Conservation (phyloP, 1,140 invertebrate species). For the Leptopilina clavipes region DNA sequence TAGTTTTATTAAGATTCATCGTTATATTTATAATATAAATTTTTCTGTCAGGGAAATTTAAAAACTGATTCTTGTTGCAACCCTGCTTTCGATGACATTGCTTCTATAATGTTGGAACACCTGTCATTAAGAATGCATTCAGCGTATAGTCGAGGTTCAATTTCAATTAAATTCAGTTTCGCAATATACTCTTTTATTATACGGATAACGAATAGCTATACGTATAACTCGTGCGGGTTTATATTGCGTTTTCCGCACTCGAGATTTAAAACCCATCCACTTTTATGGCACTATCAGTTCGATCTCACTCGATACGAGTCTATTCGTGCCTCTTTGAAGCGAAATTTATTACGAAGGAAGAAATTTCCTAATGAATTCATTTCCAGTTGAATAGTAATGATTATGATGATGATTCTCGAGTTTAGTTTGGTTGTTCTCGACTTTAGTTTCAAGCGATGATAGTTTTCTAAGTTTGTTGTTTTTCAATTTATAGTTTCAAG, state of each 20-base stretch:
- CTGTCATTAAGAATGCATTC: constrained; percentile 28
- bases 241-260: constrained; percentile 29
- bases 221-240: constrained; percentile 15
- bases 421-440: no score
- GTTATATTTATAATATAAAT: no score
- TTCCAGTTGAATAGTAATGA: background rate
- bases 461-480: no score
- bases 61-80: no score
- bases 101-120: constrained; percentile 15
- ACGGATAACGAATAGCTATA: background rate
- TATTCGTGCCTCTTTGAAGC: constrained; percentile 13
- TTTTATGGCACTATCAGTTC: constrained; percentile 11
- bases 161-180: constrained; percentile 30
- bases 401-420: background rate
- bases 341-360: background rate
- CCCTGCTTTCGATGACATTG: constrained; percentile 29
- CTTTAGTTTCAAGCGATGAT: no score
- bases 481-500: no score
- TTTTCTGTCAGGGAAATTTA: no score
- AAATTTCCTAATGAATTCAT: constrained; percentile 4
- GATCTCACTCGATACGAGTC: constrained; percentile 21
- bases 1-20: no score
- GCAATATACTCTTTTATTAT: background rate
- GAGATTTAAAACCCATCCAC: constrained; percentile 11
- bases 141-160: background rate